Evolutionary conservation across 1,140 invertebrate genomes (phyloP), one percentile per base, ranked within the genome.

Genomic region (Anagrus nilaparvatae): DNA sequence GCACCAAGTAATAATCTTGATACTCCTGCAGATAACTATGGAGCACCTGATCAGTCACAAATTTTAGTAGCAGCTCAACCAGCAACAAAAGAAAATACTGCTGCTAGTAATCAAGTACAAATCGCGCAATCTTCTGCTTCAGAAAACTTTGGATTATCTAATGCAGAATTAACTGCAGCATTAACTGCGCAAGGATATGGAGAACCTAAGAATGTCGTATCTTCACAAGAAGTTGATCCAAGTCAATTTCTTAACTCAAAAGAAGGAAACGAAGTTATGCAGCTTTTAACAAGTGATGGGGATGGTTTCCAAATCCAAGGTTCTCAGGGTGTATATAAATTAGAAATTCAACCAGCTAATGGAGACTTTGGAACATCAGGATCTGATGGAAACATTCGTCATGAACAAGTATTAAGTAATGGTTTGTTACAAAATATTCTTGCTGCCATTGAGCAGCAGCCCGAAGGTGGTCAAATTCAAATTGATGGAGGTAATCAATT

Each of bases 381-480:
- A 31, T 71, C 66, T 14, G 71, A 69, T 14, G 70, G 69, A 16
- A 59, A 52, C 13, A 71, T 61, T 34, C 49, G 69, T 55, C 84
- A 87, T 48, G 79, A 83, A 16, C 79, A 85, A 52, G 71, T 87
- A 2, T 55, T 88, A 8, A 84, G 81, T 0, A 77, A 85, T 54
- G 83, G 80, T 6, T 65, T 88, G 1, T 58, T 88, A 5, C 82
- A 87, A 54, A 81, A 84, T 32, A 86, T 88, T 37, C 59, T 88
- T 3, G 72, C 76, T 25, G 81, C 79, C 3, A 82, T 84, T 25
- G 80, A 84, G 54, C 73, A 81, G 42, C 77, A 77, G 0, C 59
- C 61, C 1, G 44, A 49, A 8, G 48, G 47, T 4, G 50, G 47
- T 9, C 37, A 56, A 2, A 51, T 63, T 44, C 43, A 58, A 39